Percentiles rank a stretch among this genome's conserved stretches.
phyloP scores from a whole-genome alignment of 1,140 invertebrate species.

The Meloidogyne floridensis region DNA sequence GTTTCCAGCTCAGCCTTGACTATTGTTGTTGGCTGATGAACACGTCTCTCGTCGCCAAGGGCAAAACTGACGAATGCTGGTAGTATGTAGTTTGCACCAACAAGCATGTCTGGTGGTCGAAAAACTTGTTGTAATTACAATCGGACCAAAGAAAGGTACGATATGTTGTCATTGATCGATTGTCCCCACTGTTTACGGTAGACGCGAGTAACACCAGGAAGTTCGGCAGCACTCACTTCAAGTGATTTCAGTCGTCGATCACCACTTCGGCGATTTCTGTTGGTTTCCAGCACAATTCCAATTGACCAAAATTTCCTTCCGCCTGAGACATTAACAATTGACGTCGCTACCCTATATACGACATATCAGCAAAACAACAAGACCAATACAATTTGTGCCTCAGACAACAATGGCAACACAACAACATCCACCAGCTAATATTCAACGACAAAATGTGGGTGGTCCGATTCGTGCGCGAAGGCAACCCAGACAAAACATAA shows the following conservation, averaged over 20 bases:
- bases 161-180: neutral
- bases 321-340: too few species aligned
- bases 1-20: neutral
- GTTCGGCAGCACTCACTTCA: neutral
- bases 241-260: neutral
- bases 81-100: neutral
- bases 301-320: neutral
- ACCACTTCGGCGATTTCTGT: neutral
- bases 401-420: too few species aligned
- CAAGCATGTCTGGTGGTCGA: neutral
- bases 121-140: neutral
- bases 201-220: slow-evolving; percentile 9
- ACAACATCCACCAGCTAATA: too few species aligned
- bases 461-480: too few species aligned
- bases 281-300: neutral
- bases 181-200: neutral
- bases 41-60: neutral
- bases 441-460: too few species aligned
- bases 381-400: too few species aligned
- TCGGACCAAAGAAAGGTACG: neutral
- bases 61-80: neutral
- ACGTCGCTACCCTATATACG: too few species aligned
- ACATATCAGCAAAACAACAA: too few species aligned
- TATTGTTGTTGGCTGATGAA: neutral
- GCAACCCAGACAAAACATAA: too few species aligned